Evolutionary conservation across 2,113 vertebrate species (phyloP).

Genomic region (Pao palembangensis): DNA sequence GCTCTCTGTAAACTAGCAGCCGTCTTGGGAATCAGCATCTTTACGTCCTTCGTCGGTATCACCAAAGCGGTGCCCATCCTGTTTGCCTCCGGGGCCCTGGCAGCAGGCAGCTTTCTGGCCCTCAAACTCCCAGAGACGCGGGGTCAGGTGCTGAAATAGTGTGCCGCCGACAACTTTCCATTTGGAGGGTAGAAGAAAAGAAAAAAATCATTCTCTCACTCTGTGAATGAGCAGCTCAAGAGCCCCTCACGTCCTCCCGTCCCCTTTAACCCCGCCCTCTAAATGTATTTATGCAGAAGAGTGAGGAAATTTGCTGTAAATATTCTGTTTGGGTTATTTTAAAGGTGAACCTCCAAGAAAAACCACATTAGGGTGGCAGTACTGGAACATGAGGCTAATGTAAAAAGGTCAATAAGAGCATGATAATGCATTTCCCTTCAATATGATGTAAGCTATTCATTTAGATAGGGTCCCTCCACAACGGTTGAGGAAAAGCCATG

Average conservation of each 20-base stretch:
- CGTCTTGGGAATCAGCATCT: conserved; percentile 94
- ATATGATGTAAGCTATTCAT: not conserved
- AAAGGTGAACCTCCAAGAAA: not conserved
- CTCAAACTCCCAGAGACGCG: conserved; percentile 92
- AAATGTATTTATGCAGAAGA: not conserved
- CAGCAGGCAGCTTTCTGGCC: conserved; percentile 88
- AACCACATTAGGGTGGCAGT: conserved; percentile 2
- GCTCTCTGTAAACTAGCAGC: conserved; percentile 91
- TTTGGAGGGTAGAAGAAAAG: conserved; percentile 37
- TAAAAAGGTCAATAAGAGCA: conserved; percentile 2
- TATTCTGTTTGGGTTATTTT: conserved; percentile 30
- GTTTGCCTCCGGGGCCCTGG: conserved; percentile 87
- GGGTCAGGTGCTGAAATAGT: conserved; percentile 90
- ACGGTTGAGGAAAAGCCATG: conserved; percentile 49
- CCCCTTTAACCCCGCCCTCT: conserved; percentile 33
- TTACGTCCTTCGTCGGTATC: conserved; percentile 93
- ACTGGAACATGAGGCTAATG: conserved; percentile 1
- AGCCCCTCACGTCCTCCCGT: conserved; percentile 36
- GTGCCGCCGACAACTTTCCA: conserved; percentile 26
- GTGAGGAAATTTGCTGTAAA: conserved; percentile 32
- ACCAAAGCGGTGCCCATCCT: conserved; percentile 94
- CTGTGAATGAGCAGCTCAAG: conserved; percentile 70
- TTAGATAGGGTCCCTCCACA: not conserved
- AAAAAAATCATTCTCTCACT: conserved; percentile 51
- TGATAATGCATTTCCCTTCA: not conserved